Evolutionary conservation across 2,113 vertebrate species (phyloP), one percentile per base, ranked within the genome.

Genomic region (Neofelis nebulosa): DNA sequence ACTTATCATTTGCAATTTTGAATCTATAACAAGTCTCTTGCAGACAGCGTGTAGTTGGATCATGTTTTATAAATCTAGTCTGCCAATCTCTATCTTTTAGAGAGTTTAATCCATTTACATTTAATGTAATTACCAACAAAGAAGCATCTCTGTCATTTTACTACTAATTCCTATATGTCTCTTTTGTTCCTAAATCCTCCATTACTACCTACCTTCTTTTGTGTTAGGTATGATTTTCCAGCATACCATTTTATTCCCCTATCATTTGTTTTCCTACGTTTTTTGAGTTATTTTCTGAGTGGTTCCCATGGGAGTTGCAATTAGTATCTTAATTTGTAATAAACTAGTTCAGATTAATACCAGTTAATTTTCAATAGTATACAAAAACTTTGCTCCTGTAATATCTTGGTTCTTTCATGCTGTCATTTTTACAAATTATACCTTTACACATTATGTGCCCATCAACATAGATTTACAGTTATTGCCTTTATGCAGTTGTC

Each of bases 221-320:
- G 48, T 50, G 41, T 74, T 52, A 87, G 9, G 27, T 41, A 31
- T 38, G 25, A 89, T 61, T 88, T 76, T 31, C 19, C 41, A 87
- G 29, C 29, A 6, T 19, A 29, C 11, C 25, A 65, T 65, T 95
- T 95, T 65, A 89, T 65, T 38, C 27, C 27, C 2, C 74, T 33
- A 27, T 50, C 85, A 89, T 82, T 82, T 94, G 76, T 73, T 88
- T 94, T 94, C 69, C 31, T 71, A 38, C 31, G 31, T 48, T 87
- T 69, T 52, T 7, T 27, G 8, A 69, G 25, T 68, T 81, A 73
- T 73, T 65, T 79, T 79, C 61, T 85, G 78, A 61, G 63, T 69
- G 8, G 48, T 23, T 79, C 79, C 71, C 48, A 31, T 91, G 21
- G 45, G 18, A 78, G 48, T 68, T 91, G 36, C 4, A 57, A 29